Conservation (phyloP, 1,140 invertebrate species). For the Helicoverpa armigera region DNA sequence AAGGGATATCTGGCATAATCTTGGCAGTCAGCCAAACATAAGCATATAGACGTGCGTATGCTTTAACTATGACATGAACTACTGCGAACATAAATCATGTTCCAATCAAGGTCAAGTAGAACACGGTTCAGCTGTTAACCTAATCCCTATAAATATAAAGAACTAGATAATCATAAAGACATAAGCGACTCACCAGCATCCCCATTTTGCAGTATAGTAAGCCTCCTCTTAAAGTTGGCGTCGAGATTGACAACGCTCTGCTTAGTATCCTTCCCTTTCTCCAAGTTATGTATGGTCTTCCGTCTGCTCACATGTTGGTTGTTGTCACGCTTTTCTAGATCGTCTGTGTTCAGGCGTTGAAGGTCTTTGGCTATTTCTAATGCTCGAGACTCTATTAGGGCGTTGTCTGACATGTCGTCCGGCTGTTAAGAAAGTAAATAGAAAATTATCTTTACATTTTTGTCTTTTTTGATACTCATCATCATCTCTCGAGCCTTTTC, state of each 20-base stretch:
- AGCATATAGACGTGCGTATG: too few species aligned
- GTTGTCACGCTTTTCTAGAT: conserved; percentile 93
- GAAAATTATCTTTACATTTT: background rate
- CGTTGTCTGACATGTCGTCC: conserved; percentile 94
- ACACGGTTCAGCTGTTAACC: too few species aligned
- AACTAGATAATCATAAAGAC: background rate
- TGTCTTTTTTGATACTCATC: too few species aligned
- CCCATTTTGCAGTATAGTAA: conserved; percentile 88
- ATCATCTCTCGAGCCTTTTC: too few species aligned
- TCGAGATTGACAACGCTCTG: conserved; percentile 95
- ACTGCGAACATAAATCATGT: too few species aligned
- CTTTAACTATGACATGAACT: too few species aligned
- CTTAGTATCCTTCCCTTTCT: conserved; percentile 93
- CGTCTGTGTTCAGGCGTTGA: conserved; percentile 93
- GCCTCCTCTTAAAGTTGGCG: conserved; percentile 96
- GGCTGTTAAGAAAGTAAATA: conserved; percentile 84
- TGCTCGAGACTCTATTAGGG: conserved; percentile 94
- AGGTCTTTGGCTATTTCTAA: conserved; percentile 97
- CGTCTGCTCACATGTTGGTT: conserved; percentile 92
- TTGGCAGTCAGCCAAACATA: too few species aligned
- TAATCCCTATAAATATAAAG: too few species aligned
- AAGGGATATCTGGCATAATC: too few species aligned
- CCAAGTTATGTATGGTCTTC: conserved; percentile 95
- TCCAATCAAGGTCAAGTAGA: too few species aligned
- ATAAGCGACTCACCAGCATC: conserved; percentile 63